Evolutionary conservation across 2,888 invertebrate species (phyloP).

Genomic region (Neoitamus cyanurus): DNA sequence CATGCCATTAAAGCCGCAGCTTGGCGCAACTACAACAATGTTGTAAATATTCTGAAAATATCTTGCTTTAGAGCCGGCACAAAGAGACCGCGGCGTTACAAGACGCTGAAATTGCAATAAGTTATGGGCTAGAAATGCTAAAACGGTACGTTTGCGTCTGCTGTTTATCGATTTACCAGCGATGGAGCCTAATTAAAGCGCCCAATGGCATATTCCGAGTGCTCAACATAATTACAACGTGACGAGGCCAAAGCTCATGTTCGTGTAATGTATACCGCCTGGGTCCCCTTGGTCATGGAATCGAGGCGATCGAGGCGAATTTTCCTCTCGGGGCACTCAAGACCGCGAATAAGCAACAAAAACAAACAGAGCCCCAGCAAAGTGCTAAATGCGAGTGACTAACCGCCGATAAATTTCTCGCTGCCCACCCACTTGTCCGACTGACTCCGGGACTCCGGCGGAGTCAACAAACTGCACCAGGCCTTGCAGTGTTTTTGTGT

Average conservation of each 20-base stretch:
- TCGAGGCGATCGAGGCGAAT: slow-evolving; percentile 8
- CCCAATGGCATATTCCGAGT: slow-evolving; percentile 36
- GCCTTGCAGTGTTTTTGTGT: slow-evolving; percentile 35
- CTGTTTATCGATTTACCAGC: slow-evolving; percentile 19
- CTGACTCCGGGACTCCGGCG: background rate
- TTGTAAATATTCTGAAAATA: background rate
- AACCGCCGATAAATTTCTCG: slow-evolving; percentile 49
- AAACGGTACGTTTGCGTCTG: slow-evolving; percentile 19
- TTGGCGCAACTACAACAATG: background rate
- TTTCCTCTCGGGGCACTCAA: slow-evolving; percentile 25
- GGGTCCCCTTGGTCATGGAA: background rate
- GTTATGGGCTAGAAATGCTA: background rate
- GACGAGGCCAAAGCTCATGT: slow-evolving; percentile 45
- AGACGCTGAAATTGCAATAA: slow-evolving; percentile 11
- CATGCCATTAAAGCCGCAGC: background rate
- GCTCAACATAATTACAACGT: slow-evolving; percentile 42
- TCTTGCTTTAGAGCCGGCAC: background rate
- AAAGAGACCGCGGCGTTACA: background rate
- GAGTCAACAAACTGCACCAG: slow-evolving; percentile 48
- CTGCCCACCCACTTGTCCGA: slow-evolving; percentile 46
- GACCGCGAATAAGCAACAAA: slow-evolving; percentile 28
- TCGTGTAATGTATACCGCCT: slow-evolving; percentile 30
- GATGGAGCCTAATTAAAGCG: slow-evolving; percentile 38
- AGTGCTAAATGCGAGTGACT: slow-evolving; percentile 48
- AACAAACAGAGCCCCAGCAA: slow-evolving; percentile 21